Percentiles rank a stretch among this genome's conserved stretches.
These are phyloP conservation scores for Hozukius guyotensis DNA, from an alignment of 2,797 vertebrate genomes.

Conservation along the genomic window DNA sequence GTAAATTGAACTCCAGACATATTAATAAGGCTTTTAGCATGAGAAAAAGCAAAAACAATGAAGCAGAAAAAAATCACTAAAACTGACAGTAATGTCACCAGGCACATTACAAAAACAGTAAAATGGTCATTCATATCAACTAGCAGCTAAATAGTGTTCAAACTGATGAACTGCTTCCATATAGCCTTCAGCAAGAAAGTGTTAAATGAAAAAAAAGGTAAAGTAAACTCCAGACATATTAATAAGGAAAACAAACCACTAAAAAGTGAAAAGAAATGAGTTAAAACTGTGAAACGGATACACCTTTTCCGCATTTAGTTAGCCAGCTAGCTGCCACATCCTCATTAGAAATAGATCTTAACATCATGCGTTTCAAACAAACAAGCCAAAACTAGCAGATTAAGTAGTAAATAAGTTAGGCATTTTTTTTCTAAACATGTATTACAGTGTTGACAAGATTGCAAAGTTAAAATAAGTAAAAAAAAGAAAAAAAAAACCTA, in stretches of 20 bases:
- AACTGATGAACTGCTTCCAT: neutral
- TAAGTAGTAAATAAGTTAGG: too few relatives aligned
- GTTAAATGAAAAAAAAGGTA: neutral
- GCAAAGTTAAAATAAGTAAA: neutral
- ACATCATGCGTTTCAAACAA: too few relatives aligned
- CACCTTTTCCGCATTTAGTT: conserved; percentile 29
- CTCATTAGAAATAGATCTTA: neutral
- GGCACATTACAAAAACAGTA: too few relatives aligned
- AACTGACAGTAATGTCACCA: too few relatives aligned
- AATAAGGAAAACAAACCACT: neutral
- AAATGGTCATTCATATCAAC: neutral
- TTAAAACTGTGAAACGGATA: neutral
- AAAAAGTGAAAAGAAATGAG: neutral
- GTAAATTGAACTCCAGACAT: neutral
- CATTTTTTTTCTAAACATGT: rapidly evolving
- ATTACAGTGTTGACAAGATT: neutral
- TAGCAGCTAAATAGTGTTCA: neutral
- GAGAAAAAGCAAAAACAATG: too few relatives aligned
- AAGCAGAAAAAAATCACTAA: too few relatives aligned
- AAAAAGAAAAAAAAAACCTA: neutral
- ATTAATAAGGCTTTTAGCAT: too few relatives aligned
- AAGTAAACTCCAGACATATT: neutral
- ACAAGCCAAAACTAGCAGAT: rapidly evolving
- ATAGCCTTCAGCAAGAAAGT: neutral
- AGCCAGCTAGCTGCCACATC: conserved; percentile 39